These are phyloP conservation scores for Papilio polytes DNA, from an alignment of 1,140 invertebrate genomes.

Conservation along the genomic window DNA sequence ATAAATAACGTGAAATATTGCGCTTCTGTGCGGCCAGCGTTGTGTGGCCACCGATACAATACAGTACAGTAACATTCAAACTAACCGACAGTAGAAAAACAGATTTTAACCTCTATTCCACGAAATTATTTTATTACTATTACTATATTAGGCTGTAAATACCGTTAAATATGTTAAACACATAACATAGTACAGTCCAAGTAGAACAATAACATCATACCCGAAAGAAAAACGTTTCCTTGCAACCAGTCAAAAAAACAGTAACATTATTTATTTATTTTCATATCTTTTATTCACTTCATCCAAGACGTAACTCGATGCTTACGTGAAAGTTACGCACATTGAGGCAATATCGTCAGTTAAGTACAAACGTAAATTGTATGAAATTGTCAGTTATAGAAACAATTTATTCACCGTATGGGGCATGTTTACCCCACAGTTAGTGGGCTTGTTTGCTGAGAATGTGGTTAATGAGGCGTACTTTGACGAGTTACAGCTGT, in stretches of 20 bases:
- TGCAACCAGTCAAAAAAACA: not conserved
- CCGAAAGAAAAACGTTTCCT: not conserved
- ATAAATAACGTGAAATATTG: conserved; percentile 27
- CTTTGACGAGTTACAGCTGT: not conserved
- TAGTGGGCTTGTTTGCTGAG: not conserved
- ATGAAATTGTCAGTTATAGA: not conserved
- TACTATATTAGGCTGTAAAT: too few relatives aligned
- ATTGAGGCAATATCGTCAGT: not conserved
- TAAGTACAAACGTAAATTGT: not conserved
- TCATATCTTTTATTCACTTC: not conserved
- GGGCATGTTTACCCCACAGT: not conserved
- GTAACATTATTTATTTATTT: not conserved
- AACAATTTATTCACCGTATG: not conserved
- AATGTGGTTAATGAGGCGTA: conserved; percentile 11
- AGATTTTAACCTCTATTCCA: not conserved
- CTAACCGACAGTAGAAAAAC: not conserved
- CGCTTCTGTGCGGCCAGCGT: not conserved
- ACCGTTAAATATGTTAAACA: too few relatives aligned
- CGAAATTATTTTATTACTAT: not conserved
- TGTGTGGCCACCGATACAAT: not conserved
- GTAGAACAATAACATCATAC: not conserved
- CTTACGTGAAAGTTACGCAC: not conserved
- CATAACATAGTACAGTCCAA: not conserved
- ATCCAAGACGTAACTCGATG: not conserved
- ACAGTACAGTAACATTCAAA: not conserved